Conservation (phyloP, 2,113 vertebrate species). For the Solea solea region DNA sequence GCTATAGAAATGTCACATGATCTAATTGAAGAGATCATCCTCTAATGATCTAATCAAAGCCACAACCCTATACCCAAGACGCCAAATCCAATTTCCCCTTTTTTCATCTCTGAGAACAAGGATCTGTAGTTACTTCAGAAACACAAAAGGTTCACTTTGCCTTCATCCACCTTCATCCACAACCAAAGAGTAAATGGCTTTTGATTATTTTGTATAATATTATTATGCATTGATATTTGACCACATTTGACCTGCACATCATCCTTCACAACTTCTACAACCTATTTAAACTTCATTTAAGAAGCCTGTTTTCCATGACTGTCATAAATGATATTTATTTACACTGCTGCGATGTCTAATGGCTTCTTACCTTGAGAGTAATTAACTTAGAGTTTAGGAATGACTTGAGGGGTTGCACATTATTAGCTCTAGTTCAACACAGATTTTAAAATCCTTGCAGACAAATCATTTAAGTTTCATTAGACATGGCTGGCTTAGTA, state of each 20-base stretch:
- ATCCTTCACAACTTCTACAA: neutral
- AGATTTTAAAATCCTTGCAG: neutral
- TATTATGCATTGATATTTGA: neutral
- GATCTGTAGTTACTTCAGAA: conserved; percentile 56
- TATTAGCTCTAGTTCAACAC: neutral
- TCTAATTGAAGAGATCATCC: conserved; percentile 14
- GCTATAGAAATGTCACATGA: conserved; percentile 15
- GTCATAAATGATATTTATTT: neutral
- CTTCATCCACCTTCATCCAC: conserved; percentile 12
- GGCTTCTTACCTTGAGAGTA: neutral
- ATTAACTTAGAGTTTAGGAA: conserved; percentile 10
- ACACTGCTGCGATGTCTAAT: neutral
- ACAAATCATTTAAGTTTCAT: neutral
- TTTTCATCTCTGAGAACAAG: conserved; percentile 32
- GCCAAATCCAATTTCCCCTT: conserved; percentile 45
- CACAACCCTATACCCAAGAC: conserved; percentile 22
- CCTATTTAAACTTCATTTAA: neutral
- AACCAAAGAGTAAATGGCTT: neutral
- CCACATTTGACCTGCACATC: neutral
- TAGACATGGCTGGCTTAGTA: neutral
- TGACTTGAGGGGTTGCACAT: neutral
- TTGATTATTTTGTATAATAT: neutral
- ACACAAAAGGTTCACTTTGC: conserved; percentile 46
- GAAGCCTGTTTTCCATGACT: neutral
- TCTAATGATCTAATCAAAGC: conserved; percentile 13